Evolutionary conservation across 2,888 invertebrate species (phyloP).

Genomic region (Acleris cristana): DNA sequence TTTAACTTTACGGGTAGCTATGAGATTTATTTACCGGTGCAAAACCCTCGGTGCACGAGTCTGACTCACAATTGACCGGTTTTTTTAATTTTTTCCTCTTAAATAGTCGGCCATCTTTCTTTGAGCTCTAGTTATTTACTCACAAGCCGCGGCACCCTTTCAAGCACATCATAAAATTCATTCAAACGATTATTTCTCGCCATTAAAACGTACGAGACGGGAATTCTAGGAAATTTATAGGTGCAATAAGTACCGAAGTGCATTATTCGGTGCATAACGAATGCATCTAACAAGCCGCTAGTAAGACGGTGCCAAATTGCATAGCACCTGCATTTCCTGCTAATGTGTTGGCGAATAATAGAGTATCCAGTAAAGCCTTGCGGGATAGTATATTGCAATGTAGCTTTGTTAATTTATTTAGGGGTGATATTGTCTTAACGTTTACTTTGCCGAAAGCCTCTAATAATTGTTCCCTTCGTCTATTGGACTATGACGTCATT

Average conservation of each 20-base stretch:
- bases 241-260: constrained; percentile 32
- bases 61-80: no score
- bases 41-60: no score
- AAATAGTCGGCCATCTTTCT: no score
- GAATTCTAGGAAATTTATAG: constrained; percentile 26
- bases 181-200: constrained; percentile 31
- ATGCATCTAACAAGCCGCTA: constrained; percentile 25
- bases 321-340: constrained; percentile 21
- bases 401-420: neutral
- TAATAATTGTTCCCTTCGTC: no score
- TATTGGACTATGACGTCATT: no score
- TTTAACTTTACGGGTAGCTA: no score
- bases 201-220: constrained; percentile 30
- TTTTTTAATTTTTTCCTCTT: no score
- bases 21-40: no score
- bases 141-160: neutral
- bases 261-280: constrained; percentile 36
- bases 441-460: no score
- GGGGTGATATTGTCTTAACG: neutral
- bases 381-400: neutral
- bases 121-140: no score
- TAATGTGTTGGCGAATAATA: constrained; percentile 11
- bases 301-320: constrained; percentile 21
- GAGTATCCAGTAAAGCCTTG: constrained; percentile 1
- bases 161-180: constrained; percentile 16